These are phyloP conservation scores for Stigmatopora argus DNA, from an alignment of 2,113 vertebrate species.

Conservation along the genomic window DNA sequence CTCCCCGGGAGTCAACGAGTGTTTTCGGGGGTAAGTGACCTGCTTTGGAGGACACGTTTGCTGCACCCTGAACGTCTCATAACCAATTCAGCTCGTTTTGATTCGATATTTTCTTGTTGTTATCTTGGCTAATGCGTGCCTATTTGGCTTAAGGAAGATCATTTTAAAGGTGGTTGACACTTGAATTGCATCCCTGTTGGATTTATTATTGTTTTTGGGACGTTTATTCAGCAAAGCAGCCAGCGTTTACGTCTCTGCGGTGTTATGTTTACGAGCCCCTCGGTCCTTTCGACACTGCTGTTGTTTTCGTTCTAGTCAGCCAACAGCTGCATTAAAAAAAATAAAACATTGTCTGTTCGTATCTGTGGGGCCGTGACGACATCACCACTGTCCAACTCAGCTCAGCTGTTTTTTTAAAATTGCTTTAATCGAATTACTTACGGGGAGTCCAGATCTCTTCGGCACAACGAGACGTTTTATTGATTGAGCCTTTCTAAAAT, in stretches of 20 bases:
- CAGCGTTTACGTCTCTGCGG: neutral
- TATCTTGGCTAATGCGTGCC: neutral
- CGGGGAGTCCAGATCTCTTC: neutral
- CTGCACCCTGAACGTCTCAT: neutral
- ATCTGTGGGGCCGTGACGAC: neutral
- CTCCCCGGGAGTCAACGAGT: neutral
- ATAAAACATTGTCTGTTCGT: neutral
- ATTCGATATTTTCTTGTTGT: neutral
- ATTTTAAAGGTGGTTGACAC: neutral
- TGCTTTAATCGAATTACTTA: neutral
- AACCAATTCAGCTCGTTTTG: neutral
- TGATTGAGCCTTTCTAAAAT: constrained; percentile 7
- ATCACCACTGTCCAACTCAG: neutral
- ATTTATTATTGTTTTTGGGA: constrained; percentile 25
- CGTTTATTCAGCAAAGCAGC: constrained; percentile 8
- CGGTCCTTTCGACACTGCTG: neutral
- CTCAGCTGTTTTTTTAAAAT: neutral
- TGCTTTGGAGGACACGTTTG: neutral
- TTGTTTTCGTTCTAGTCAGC: constrained; percentile 4
- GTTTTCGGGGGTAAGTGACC: constrained; percentile 6
- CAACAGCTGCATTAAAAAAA: neutral
- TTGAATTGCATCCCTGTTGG: constrained; percentile 9
- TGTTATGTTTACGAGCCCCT: neutral
- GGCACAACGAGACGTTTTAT: neutral
- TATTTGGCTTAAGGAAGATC: neutral